Evolutionary conservation across 2,797 vertebrate species (phyloP), one percentile per base, ranked within the genome.

Genomic region (Parauchenoglanis ngamensis): DNA sequence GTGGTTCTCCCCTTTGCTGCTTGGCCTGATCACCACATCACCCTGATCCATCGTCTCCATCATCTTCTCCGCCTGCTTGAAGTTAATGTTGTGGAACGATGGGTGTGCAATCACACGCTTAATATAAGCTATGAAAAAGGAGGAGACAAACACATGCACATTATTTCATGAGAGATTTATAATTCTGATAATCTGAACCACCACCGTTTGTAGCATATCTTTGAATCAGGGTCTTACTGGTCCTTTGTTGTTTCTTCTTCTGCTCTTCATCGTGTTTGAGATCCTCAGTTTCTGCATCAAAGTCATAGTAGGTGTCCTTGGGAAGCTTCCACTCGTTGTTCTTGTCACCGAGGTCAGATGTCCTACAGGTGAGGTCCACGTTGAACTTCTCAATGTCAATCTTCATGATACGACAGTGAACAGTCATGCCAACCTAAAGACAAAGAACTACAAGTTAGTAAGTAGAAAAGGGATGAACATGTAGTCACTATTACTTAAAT

Each of bases 61-160:
- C 98, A 99, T 99, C 93, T 99, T 99, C 95, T 99, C 98, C 0
- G 98, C 98, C 95, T 99, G 98, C 94, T 98, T 99, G 93, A 99
- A 99, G 93, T 98, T 99, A 89, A 99, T 99, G 91, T 99, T 99
- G 95, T 99, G 98, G 96, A 99, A 99, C 91, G 98, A 99, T 0
- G 98, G 98, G 90, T 99, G 98, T 90, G 98, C 98, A 21, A 99
- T 99, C 75, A 99, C 98, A 84, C 98, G 96, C 92, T 99, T 99
- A 93, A 99, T 99, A 89, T 99, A 99, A 0, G 98, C 98, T 99
- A 91, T 23, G 86, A 76, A 86, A 5, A 86, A 86, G 3, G 81
- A 44, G 31, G 23, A 83, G 31, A 88, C 40, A 83, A 68, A 44
- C 15, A 63, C 15, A 13, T 25, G 31, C 4, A 10, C 15, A 63